Evolutionary conservation across 2,797 vertebrate species (phyloP).

Genomic region (Rhinophrynus dorsalis): DNA sequence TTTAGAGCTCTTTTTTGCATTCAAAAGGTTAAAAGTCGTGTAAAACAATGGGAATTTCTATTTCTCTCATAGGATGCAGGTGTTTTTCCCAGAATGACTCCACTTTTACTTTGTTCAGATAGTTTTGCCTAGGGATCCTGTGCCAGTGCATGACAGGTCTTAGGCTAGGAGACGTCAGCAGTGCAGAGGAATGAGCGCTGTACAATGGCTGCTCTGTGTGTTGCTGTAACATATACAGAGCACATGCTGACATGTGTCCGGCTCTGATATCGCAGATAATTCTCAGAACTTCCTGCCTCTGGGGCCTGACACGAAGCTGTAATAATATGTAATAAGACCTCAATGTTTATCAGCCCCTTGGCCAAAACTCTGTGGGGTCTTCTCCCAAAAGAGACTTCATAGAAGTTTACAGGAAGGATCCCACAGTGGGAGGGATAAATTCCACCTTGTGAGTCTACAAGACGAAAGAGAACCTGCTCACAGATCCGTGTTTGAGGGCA

Average conservation of each 20-base stretch:
- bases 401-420: conserved; percentile 19
- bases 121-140: neutral
- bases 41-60: too few species aligned
- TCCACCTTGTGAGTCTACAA: neutral
- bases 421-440: conserved; percentile 19
- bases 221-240: conserved; percentile 14
- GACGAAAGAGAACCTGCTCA: neutral
- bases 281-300: conserved; percentile 37
- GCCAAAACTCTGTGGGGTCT: conserved; percentile 32
- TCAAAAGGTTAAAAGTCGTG: too few species aligned
- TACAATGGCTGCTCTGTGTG: conserved; percentile 38
- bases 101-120: too few species aligned
- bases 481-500: neutral
- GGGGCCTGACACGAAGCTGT: conserved; percentile 25
- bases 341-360: conserved; percentile 30
- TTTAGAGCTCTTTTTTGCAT: too few species aligned
- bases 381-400: conserved; percentile 25
- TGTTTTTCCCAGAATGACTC: too few species aligned
- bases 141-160: conserved; percentile 34
- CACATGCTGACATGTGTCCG: conserved; percentile 34
- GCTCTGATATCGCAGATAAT: conserved; percentile 31
- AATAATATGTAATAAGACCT: conserved; percentile 44
- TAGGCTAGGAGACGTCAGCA: conserved; percentile 27
- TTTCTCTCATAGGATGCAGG: too few species aligned
- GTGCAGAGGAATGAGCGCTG: conserved; percentile 2